phyloP scores from a whole-genome alignment of 2,113 vertebrate species.

The Dryoscopus gambensis region DNA sequence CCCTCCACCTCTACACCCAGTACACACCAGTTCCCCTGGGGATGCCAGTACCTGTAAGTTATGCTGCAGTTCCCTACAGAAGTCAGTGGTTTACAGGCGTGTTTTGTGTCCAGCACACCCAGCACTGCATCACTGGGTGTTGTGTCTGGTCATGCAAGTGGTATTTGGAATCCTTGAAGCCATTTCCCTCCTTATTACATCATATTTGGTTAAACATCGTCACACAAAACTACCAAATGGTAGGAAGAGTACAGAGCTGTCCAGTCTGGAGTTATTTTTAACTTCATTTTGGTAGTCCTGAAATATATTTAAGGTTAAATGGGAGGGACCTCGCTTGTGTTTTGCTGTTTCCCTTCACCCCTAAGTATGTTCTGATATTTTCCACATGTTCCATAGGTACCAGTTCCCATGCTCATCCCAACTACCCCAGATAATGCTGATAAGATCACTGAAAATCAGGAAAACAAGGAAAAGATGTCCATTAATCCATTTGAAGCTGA shows the following conservation, averaged over 20 bases:
- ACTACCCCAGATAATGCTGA: conserved; percentile 82
- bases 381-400: conserved; percentile 72
- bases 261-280: background rate
- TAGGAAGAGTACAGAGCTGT: background rate
- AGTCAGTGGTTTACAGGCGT: background rate
- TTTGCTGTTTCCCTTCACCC: background rate
- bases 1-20: conserved; percentile 93
- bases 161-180: background rate
- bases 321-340: background rate
- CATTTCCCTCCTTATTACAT: background rate
- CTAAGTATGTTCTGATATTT: background rate
- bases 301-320: background rate
- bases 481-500: conserved; percentile 89
- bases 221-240: background rate
- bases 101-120: background rate
- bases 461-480: conserved; percentile 89
- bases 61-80: background rate
- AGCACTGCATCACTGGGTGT: background rate
- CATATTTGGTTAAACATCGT: background rate
- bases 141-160: background rate
- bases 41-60: conserved; percentile 89
- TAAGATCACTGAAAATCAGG: conserved; percentile 81
- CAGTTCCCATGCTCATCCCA: conserved; percentile 91
- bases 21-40: conserved; percentile 84
- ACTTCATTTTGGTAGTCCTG: background rate